A percentile compares a stretch with the other conserved stretches of the same genome.
Evolutionary conservation across 2,113 vertebrate species (phyloP).

Genomic region (Bubo blakistoni): DNA sequence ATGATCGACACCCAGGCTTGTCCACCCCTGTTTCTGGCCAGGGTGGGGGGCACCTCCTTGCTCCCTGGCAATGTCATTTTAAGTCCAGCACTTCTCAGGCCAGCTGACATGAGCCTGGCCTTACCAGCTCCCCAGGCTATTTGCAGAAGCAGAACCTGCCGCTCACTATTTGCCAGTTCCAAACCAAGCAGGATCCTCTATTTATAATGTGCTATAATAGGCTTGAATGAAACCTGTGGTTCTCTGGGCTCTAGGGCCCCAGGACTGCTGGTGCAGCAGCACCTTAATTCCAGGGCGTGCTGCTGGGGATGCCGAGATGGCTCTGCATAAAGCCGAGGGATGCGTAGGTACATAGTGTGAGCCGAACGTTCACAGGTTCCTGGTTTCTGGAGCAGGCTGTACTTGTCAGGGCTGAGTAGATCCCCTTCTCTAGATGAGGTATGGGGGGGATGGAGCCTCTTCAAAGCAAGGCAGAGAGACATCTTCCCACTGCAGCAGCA

Average conservation of each 20-base stretch:
- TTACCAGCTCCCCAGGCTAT: not conserved
- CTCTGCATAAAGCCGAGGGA: not conserved
- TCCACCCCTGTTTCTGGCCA: not conserved
- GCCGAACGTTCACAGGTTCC: not conserved
- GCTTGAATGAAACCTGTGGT: not conserved
- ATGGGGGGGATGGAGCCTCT: not conserved
- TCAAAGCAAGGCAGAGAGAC: not conserved
- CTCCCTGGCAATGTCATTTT: not conserved
- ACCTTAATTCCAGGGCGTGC: not conserved
- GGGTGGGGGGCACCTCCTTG: not conserved
- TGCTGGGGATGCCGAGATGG: not conserved
- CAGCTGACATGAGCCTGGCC: not conserved
- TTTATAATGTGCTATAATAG: slow-evolving; percentile 28
- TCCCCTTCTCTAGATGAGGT: not conserved
- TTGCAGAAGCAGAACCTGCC: not conserved
- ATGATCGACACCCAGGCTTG: fast-evolving
- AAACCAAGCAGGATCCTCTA: slow-evolving; percentile 32
- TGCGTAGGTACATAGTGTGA: not conserved
- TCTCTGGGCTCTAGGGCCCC: not conserved
- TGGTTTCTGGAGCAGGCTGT: not conserved
- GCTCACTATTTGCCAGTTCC: fast-evolving
- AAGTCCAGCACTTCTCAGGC: not conserved
- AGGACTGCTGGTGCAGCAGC: not conserved
- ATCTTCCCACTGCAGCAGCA: not conserved
- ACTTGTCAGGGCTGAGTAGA: not conserved